Base-by-base conservation (phyloP, 53 echinoderm and acorn worm genomes). In the Antedon mediterranea region DNA sequence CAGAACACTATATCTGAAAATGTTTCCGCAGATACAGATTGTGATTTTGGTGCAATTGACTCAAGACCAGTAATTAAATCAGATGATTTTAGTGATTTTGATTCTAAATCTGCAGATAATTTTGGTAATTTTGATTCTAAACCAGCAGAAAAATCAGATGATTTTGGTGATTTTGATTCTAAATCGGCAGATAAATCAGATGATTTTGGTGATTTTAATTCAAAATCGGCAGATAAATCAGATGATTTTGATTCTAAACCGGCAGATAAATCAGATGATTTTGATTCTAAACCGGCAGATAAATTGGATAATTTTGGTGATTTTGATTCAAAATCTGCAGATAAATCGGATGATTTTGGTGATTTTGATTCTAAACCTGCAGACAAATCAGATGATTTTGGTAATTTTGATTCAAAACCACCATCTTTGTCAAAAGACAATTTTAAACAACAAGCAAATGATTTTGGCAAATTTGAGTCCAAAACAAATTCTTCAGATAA, bases 91-190 rank as follows among this genome's bases (percentile, higher is more conserved):
- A 80, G 76, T 30, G 41, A 72, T 71, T 87, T 87, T 84, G 75
- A 78, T 76, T 84, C 87, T 20, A 86, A 57, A 57, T 43, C 57
- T 3, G 23, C 73, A 33, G 73, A 78, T 79, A 71, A 75, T n/a
- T 43, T 37, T 75, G 84, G 75, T 28, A 33, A 37, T 43, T 86
- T 86, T 84, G 77, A 77, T 76, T 83, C 89, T 27, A 85, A 43
- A 43, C 74, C 37, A 6, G 37, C 11, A 37, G 37, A 37, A 6
- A 11, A 8, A 11, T 57, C 57, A 2, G 57, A 57, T 15, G 37
- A 37, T 37, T 37, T 37, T 37, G 37, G 37, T 37, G 37, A 37
- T 37, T 37, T 37, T 37, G 23, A 37, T 37, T 37, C 4, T 6
- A 11, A 37, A 11, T 37, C 37, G 37, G 11, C 37, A 37, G 37